A percentile compares a stretch with the other conserved stretches of the same genome.
phyloP scores from a whole-genome alignment of 2,888 invertebrate species.

The Lasioglossum pauxillum region DNA sequence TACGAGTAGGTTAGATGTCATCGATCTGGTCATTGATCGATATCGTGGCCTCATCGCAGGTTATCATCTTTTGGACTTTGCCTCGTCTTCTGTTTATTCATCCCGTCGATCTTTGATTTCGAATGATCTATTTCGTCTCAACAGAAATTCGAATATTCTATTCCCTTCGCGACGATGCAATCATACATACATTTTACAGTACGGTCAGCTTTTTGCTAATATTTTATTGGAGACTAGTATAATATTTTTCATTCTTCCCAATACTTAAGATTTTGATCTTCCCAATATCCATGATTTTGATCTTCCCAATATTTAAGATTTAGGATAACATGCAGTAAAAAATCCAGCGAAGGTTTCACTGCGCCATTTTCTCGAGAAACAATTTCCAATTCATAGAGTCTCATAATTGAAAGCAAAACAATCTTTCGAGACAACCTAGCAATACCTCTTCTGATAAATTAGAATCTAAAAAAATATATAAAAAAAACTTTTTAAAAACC shows the following conservation, averaged over 20 bases:
- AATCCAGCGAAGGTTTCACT: no score
- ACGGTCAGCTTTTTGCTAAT: no score
- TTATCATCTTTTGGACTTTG: slow-evolving; percentile 56
- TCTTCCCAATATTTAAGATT: not conserved
- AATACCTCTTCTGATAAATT: no score
- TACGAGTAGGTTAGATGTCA: slow-evolving; percentile 41
- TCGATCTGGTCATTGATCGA: slow-evolving; percentile 64
- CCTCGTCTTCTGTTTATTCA: slow-evolving; percentile 12
- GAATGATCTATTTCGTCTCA: not conserved
- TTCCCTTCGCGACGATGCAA: not conserved
- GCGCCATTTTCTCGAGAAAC: not conserved
- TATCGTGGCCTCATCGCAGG: slow-evolving; percentile 33
- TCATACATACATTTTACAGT: no score
- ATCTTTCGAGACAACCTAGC: not conserved
- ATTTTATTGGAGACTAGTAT: no score
- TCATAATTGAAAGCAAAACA: not conserved
- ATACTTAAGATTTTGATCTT: not conserved
- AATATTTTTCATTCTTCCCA: not conserved
- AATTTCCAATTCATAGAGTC: not conserved
- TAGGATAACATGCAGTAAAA: no score
- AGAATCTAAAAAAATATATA: no score
- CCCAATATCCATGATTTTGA: no score
- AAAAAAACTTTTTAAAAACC: no score
- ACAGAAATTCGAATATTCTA: not conserved
- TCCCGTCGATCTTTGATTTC: not conserved